Percentiles rank a stretch among this genome's conserved stretches.
Conservation (phyloP, 1,140 invertebrate genomes). For the Leptoteleia sp. region DNA sequence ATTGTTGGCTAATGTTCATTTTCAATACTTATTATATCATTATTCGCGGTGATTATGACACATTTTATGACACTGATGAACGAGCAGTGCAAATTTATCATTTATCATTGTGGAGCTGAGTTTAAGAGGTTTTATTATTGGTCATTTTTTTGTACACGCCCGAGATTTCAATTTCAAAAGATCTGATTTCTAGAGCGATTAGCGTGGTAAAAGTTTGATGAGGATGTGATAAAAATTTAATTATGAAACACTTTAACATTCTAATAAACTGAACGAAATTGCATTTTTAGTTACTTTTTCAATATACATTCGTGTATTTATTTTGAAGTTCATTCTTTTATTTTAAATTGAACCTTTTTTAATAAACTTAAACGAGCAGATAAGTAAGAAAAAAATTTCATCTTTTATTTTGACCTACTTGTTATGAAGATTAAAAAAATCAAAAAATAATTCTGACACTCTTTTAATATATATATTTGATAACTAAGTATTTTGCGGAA, state of each 20-base stretch:
- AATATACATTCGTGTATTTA: no score
- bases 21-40: slow-evolving; percentile 29
- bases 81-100: slow-evolving; percentile 1
- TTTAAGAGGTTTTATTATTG: slow-evolving; percentile 9
- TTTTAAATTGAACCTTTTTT: no score
- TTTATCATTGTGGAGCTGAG: slow-evolving; percentile 9
- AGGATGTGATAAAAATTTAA: slow-evolving; percentile 9
- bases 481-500: slow-evolving; percentile 13
- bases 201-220: slow-evolving; percentile 1
- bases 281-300: neutral
- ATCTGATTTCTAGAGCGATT: slow-evolving; percentile 17
- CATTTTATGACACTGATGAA: slow-evolving; percentile 31
- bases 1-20: slow-evolving; percentile 13
- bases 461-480: neutral
- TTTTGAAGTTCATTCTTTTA: no score
- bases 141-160: neutral
- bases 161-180: slow-evolving; percentile 10
- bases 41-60: slow-evolving; percentile 29
- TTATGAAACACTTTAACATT: slow-evolving; percentile 10
- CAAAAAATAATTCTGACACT: no score
- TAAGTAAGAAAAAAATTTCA: no score
- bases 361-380: no score
- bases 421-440: no score
- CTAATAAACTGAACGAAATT: neutral
- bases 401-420: no score